A percentile compares a stretch with the other conserved stretches of the same genome.
Evolutionary conservation across 2,797 vertebrate species (phyloP).

Genomic region (Cichlasoma orientale): DNA sequence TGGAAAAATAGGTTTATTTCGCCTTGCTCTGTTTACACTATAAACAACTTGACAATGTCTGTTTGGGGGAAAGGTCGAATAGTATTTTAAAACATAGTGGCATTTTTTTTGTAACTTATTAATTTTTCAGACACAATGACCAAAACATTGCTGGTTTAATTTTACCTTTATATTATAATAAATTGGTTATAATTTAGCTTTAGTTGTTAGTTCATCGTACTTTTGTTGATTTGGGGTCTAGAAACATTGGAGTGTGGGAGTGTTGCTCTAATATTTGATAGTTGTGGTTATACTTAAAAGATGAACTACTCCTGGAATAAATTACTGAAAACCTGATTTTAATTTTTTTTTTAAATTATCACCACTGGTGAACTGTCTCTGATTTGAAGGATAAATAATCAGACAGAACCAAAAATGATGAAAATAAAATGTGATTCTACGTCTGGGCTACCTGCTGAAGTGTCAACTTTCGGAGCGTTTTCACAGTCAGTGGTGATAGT

Average conservation of each 20-base stretch:
- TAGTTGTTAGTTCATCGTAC: background rate
- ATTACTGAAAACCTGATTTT: background rate
- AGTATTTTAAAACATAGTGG: too few relatives aligned
- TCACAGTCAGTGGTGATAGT: background rate
- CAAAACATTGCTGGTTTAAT: too few relatives aligned
- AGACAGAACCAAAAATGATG: background rate
- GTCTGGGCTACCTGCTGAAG: background rate
- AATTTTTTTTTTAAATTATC: background rate
- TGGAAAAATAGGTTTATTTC: background rate
- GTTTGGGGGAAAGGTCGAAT: background rate
- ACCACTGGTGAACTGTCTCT: background rate
- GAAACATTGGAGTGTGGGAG: background rate
- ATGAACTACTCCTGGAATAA: background rate
- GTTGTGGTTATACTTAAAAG: background rate
- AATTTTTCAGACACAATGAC: background rate
- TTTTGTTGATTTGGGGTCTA: background rate
- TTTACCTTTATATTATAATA: background rate
- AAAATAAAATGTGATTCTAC: background rate
- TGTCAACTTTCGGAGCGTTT: constrained; percentile 2
- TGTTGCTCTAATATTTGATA: background rate
- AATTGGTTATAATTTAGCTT: background rate
- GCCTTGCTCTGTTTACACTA: background rate
- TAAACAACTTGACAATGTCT: background rate
- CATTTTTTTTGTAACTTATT: background rate
- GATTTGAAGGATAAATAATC: background rate